These are phyloP conservation scores for Mormyrops boulengeri DNA, from an alignment of 2,797 vertebrate species.

Conservation along the genomic window DNA sequence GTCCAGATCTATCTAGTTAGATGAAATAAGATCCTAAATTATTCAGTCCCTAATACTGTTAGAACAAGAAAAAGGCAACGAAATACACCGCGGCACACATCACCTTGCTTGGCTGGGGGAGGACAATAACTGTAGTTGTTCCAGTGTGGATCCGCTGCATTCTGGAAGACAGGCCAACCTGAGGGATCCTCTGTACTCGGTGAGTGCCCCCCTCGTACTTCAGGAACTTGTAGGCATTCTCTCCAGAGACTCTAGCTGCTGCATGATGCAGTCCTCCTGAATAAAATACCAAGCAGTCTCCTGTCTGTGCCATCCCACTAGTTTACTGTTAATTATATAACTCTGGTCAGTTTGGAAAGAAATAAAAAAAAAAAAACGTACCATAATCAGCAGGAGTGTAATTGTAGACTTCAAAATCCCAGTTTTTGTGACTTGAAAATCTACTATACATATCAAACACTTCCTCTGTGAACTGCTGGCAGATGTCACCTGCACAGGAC, in stretches of 20 bases:
- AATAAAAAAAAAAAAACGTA: conserved; percentile 37
- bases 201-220: conserved; percentile 89
- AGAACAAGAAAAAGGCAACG: neutral
- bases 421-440: conserved; percentile 73
- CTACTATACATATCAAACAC: conserved; percentile 89
- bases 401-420: conserved; percentile 81
- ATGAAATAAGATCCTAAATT: neutral
- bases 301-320: neutral
- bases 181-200: conserved; percentile 86
- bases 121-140: conserved; percentile 86
- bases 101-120: conserved; percentile 83
- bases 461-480: conserved; percentile 89
- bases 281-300: neutral
- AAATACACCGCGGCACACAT: neutral
- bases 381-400: conserved; percentile 75
- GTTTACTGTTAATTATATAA: neutral
- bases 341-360: neutral
- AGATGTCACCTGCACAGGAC: conserved; percentile 81
- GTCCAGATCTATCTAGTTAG: conserved; percentile 71
- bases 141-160: conserved; percentile 97
- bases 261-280: conserved; percentile 89
- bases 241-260: conserved; percentile 72
- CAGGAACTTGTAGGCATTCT: conserved; percentile 71
- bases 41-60: neutral
- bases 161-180: conserved; percentile 83